These are phyloP conservation scores for Clamator glandarius DNA, from an alignment of 2,797 vertebrate genomes.

Conservation along the genomic window DNA sequence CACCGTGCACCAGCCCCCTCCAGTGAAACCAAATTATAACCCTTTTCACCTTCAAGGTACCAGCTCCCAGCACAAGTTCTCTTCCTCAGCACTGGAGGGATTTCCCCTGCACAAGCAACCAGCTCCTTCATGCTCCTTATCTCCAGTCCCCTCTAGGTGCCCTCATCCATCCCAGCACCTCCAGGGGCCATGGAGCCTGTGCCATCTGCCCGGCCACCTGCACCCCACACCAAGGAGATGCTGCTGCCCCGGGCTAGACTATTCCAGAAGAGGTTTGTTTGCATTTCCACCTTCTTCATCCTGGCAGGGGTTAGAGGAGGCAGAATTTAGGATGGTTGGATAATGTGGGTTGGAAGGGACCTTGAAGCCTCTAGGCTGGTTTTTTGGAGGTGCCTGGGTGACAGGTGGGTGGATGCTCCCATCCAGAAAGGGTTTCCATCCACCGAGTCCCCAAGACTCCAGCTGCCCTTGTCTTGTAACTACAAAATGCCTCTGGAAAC, in stretches of 20 bases:
- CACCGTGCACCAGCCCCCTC: not conserved
- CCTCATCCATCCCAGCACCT: not conserved
- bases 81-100: not conserved
- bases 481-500: rapidly evolving
- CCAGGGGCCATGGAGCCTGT: not conserved
- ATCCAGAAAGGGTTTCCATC: not conserved
- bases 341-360: not conserved
- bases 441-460: too few relatives aligned
- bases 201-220: not conserved
- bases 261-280: not conserved
- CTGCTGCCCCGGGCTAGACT: not conserved
- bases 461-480: not conserved
- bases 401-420: not conserved
- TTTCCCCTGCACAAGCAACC: not conserved
- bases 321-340: not conserved
- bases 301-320: not conserved
- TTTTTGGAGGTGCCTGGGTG: not conserved
- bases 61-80: not conserved
- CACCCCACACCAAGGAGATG: not conserved
- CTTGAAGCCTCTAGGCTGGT: not conserved
- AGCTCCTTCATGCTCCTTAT: not conserved
- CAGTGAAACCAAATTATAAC: not conserved
- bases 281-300: not conserved
- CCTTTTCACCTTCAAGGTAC: not conserved
- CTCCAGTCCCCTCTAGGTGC: not conserved